phyloP scores from a whole-genome alignment of 1,140 invertebrate genomes.

The Cyphomyrmex costatus region DNA sequence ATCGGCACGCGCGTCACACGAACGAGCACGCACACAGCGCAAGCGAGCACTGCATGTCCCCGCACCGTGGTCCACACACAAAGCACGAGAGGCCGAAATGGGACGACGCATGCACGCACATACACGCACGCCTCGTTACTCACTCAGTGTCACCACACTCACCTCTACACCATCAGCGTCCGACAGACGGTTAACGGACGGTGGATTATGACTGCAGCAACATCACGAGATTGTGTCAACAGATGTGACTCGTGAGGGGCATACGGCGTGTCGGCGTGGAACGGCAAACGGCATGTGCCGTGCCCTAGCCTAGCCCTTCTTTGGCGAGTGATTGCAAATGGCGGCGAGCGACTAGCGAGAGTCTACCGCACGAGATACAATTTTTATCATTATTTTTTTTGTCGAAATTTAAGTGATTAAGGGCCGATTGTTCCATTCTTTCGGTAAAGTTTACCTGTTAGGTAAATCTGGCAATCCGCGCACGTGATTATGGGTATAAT shows the following conservation, averaged over 20 bases:
- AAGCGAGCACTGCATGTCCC: background rate
- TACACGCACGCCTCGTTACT: background rate
- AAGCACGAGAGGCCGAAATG: no score
- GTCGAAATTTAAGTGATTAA: no score
- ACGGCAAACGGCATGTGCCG: constrained; percentile 43
- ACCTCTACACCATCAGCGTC: background rate
- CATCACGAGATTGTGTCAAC: constrained; percentile 16
- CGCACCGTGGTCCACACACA: background rate
- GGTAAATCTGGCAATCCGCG: no score
- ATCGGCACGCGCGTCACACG: constrained; percentile 27
- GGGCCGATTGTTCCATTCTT: no score
- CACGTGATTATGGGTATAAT: no score
- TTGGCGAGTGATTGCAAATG: constrained; percentile 37
- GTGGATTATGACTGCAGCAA: background rate
- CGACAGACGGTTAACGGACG: background rate
- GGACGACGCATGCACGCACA: background rate
- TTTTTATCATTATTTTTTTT: no score
- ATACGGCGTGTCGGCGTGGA: constrained; percentile 46
- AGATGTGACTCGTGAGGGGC: constrained; percentile 60
- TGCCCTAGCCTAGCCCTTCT: no score
- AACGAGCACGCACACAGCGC: background rate
- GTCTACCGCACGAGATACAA: no score
- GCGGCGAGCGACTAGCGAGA: constrained; percentile 7
- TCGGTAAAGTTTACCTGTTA: no score
- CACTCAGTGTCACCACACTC: background rate